A percentile compares a stretch with the other conserved stretches of the same genome.
Evolutionary conservation across 2,113 vertebrate species (phyloP).

Genomic region (Tachysurus fulvidraco): DNA sequence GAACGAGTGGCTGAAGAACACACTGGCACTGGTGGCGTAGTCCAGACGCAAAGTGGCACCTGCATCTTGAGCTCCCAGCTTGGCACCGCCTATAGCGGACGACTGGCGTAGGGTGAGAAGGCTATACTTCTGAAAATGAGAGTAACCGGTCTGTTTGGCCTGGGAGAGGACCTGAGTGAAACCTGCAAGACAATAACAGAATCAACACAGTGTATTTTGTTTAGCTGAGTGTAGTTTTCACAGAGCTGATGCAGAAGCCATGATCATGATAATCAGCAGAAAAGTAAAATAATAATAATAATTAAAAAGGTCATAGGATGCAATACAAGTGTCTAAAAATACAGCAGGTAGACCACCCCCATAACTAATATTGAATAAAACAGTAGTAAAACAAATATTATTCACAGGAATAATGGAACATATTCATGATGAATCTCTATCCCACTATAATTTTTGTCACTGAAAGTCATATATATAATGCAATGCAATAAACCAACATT

Average conservation of each 20-base stretch:
- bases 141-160: conserved; percentile 57
- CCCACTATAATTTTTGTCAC: neutral
- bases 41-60: conserved; percentile 74
- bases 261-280: neutral
- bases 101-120: conserved; percentile 79
- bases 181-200: conserved; percentile 64
- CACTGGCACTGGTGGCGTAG: conserved; percentile 67
- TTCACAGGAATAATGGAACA: too few relatives aligned
- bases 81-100: conserved; percentile 82
- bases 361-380: neutral
- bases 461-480: neutral
- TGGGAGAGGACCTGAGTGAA: conserved; percentile 75
- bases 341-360: neutral
- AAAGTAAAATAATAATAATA: neutral
- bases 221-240: conserved; percentile 1
- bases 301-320: neutral
- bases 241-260: neutral
- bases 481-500: neutral
- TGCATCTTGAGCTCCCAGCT: conserved; percentile 75
- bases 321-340: neutral
- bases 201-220: conserved; percentile 8
- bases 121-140: conserved; percentile 78
- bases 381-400: too few relatives aligned
- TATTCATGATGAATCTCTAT: too few relatives aligned
- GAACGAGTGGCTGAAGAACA: conserved; percentile 84